phyloP scores from a whole-genome alignment of 2,888 invertebrate genomes.

The Coelopa pilipes region DNA sequence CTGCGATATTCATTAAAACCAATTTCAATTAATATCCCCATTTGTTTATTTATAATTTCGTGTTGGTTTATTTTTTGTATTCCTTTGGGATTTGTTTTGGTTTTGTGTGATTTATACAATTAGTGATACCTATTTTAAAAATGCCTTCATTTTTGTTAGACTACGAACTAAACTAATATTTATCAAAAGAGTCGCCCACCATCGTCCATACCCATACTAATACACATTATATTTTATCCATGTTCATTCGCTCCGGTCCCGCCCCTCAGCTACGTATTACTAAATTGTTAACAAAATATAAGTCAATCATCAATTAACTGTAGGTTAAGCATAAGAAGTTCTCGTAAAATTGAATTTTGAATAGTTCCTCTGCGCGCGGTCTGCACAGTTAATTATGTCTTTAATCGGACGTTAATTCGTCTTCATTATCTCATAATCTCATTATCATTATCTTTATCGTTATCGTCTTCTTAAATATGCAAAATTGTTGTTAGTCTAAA shows the following conservation, averaged over 20 bases:
- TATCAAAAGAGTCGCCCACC: too few species aligned
- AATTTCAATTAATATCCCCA: neutral
- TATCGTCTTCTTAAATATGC: slow-evolving; percentile 16
- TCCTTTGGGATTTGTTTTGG: neutral
- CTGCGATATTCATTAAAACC: neutral
- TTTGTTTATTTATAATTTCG: neutral
- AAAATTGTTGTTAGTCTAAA: slow-evolving; percentile 6
- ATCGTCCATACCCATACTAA: neutral
- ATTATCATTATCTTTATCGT: too few species aligned
- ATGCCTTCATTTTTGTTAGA: slow-evolving; percentile 5
- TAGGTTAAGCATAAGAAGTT: slow-evolving; percentile 15
- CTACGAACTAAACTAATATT: slow-evolving; percentile 14
- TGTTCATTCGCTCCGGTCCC: neutral
- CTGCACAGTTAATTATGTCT: too few species aligned
- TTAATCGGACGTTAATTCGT: too few species aligned
- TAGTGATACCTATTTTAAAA: slow-evolving; percentile 11
- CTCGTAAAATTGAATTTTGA: slow-evolving; percentile 25
- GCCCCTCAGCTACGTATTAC: slow-evolving; percentile 1
- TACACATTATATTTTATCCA: neutral
- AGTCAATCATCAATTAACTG: neutral
- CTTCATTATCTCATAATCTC: too few species aligned
- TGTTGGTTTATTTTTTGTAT: too few species aligned
- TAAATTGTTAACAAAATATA: neutral
- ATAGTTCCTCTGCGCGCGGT: neutral
- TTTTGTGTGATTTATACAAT: neutral